Conservation (phyloP, 1,140 invertebrate species). For the Zaprionus africanus region DNA sequence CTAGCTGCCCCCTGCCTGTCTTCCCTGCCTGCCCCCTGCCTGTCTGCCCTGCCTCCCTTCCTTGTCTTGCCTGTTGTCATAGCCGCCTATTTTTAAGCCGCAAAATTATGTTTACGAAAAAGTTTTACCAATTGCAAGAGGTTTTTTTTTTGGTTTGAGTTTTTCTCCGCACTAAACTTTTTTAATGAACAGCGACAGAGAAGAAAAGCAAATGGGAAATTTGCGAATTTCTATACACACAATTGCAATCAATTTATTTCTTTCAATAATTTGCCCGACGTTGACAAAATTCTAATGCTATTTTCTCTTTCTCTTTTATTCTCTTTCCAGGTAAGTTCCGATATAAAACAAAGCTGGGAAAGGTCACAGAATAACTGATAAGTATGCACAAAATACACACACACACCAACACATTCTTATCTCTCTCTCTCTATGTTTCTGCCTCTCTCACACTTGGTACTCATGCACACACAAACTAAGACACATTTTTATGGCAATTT, state of each 20-base stretch:
- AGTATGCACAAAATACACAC: constrained; percentile 44
- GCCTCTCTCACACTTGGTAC: background rate
- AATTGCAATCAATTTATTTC: constrained; percentile 30
- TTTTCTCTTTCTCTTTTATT: constrained; percentile 9
- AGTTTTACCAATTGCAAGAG: constrained; percentile 46
- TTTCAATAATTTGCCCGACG: constrained; percentile 24
- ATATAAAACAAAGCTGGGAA: constrained; percentile 27
- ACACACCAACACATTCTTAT: background rate
- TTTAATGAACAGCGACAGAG: constrained; percentile 61
- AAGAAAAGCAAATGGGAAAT: constrained; percentile 20
- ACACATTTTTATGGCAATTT: constrained; percentile 61
- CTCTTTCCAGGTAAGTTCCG: constrained; percentile 71
- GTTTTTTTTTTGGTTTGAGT: background rate
- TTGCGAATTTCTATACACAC: constrained; percentile 13
- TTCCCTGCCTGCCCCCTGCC: too few relatives aligned
- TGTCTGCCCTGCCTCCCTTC: background rate
- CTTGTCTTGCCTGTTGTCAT: constrained; percentile 8
- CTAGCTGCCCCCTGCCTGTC: background rate
- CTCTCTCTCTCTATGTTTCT: background rate
- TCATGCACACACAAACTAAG: constrained; percentile 23
- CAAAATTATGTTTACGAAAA: constrained; percentile 58
- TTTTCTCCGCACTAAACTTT: constrained; percentile 47
- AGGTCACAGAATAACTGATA: constrained; percentile 39
- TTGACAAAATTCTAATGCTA: constrained; percentile 48
- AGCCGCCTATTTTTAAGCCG: constrained; percentile 23